Conservation (phyloP, 2,113 vertebrate species). For the Oncorhynchus keta region DNA sequence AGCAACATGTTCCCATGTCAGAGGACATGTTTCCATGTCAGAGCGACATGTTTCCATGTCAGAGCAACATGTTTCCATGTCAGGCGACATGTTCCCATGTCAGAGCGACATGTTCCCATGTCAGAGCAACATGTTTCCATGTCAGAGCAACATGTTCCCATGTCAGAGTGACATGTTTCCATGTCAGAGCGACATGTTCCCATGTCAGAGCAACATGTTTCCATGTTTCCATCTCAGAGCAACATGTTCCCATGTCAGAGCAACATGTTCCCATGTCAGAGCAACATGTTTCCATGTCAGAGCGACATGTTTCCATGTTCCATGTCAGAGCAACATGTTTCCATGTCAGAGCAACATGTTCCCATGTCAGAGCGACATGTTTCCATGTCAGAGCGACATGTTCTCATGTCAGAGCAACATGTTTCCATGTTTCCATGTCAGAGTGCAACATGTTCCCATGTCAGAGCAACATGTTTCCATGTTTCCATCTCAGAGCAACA, state of each 20-base stretch:
- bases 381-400: constrained; percentile 31
- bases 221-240: constrained; percentile 22
- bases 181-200: constrained; percentile 26
- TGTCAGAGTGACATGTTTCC: constrained; percentile 27
- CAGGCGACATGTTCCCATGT: too few relatives aligned
- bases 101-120: not conserved
- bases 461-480: constrained; percentile 32
- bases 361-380: constrained; percentile 31
- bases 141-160: constrained; percentile 28
- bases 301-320: constrained; percentile 26
- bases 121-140: constrained; percentile 34
- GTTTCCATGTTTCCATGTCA: too few relatives aligned
- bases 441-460: not conserved
- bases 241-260: constrained; percentile 25
- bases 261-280: constrained; percentile 31
- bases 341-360: constrained; percentile 31
- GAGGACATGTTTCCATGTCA: too few relatives aligned
- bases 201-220: constrained; percentile 27
- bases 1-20: too few relatives aligned
- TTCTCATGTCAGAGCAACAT: constrained; percentile 25
- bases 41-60: too few relatives aligned
- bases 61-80: too few relatives aligned
- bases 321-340: constrained; percentile 32
- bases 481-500: constrained; percentile 31
- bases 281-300: constrained; percentile 31